Evolutionary conservation across 2,888 invertebrate species (phyloP), one percentile per base, ranked within the genome.

Genomic region (Eupithecia exiguata): DNA sequence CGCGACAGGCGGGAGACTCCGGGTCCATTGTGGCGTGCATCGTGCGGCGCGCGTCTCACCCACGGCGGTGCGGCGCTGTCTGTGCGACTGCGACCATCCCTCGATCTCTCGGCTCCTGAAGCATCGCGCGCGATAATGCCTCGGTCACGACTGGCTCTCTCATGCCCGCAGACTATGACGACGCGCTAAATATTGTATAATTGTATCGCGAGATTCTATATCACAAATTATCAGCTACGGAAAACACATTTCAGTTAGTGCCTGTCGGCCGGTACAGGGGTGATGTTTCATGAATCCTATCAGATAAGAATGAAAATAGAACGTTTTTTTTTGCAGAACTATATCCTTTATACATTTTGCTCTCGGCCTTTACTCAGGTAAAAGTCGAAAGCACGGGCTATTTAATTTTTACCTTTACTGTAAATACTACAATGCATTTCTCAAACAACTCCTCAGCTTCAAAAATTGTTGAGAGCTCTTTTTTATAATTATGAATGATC

Each of bases 101-200:
- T 88, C 90, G 86, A 81, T 84, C 83, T 80, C 82, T 78, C 86
- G 85, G 87, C 91, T 90, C 90, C 93, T 93, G 92, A 90, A 92
- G 93, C 94, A 91, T 90, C 92, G 91, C 89, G 84, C 90, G 91
- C 92, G 93, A 92, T 94, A 94, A 94, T 94, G 91, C 88, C 90
- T 87, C 92, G 88, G 86, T 94, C 94, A 94, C 94, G 94, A 94
- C 92, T 88, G 91, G 86, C 88, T 86, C 87, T 87, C 86, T 88
- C 87, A 86, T 85, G 87, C 88, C 83, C 87, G 86, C 84, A 84
- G 69, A 79, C 82, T 85, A 85, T 88, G 87, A 88, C 86, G 88
- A 86, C 86, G 89, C 92, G 93, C 92, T 94, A 93, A 93, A 89
- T 89, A 86, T 87, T 90, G 91, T 91, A 89, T 94, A 93, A 94